phyloP scores from a whole-genome alignment of 30 jellyfish, hydroid and myxozoan species.

The Aurelia sp. region DNA sequence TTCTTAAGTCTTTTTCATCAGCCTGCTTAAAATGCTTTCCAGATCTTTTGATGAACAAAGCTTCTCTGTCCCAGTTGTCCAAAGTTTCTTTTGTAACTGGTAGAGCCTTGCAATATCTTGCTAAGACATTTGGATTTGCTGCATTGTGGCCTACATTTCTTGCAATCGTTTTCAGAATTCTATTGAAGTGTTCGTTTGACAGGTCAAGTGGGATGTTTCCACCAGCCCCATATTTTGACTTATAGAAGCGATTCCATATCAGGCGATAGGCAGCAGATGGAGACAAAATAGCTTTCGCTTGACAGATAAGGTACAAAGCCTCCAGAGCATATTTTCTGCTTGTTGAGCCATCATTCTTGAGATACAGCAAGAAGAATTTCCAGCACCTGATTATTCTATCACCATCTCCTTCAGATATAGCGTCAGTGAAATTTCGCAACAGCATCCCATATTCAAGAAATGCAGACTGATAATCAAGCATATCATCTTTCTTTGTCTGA shows the following conservation, averaged over 20 bases:
- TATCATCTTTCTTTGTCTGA: conserved; percentile 31
- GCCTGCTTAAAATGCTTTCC: conserved; percentile 29
- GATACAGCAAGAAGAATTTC: conserved; percentile 45
- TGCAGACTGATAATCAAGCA: conserved; percentile 39
- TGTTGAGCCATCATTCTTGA: conserved; percentile 48
- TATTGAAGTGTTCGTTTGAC: conserved; percentile 19
- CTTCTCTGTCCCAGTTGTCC: conserved; percentile 23
- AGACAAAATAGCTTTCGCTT: conserved; percentile 40
- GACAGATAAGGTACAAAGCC: too few relatives aligned
- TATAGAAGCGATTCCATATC: conserved; percentile 53
- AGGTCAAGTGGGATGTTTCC: conserved; percentile 75
- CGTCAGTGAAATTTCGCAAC: conserved; percentile 44
- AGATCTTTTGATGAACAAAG: conserved; percentile 26
- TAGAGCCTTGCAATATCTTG: conserved; percentile 23
- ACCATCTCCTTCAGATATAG: conserved; percentile 74
- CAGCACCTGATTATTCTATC: conserved; percentile 39
- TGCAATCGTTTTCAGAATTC: conserved; percentile 8
- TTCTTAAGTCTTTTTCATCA: conserved; percentile 26
- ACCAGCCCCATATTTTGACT: conserved; percentile 40
- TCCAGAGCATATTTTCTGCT: conserved; percentile 57
- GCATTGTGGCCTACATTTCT: conserved; percentile 39
- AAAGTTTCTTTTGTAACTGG: conserved; percentile 22
- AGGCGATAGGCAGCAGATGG: conserved; percentile 48
- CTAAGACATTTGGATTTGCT: conserved; percentile 13
- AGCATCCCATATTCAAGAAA: conserved; percentile 62